Conservation (phyloP, 1,140 invertebrate species). For the Caenorhabditis elegans region DNA sequence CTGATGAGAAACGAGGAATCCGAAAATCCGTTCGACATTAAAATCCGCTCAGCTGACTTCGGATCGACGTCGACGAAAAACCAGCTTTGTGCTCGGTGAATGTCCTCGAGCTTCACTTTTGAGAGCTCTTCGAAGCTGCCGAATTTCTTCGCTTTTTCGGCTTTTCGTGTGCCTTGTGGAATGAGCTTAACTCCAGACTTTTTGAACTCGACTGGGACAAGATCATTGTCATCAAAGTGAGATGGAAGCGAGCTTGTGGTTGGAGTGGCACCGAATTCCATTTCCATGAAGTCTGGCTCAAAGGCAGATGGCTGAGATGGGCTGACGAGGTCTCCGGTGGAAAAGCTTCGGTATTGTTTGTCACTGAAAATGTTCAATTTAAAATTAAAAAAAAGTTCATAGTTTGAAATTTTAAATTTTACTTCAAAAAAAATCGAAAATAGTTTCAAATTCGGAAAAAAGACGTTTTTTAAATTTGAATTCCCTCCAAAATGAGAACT, state of each 20-base stretch:
- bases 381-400: too few species aligned
- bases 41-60: background rate
- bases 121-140: background rate
- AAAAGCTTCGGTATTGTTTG: conserved; percentile 10
- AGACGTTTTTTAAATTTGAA: too few species aligned
- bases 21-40: background rate
- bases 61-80: background rate
- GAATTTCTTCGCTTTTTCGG: background rate
- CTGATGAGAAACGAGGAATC: background rate
- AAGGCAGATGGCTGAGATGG: background rate
- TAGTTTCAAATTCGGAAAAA: too few species aligned
- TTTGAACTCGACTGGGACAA: background rate
- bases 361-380: conserved; percentile 12
- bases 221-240: conserved; percentile 6
- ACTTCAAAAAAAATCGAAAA: too few species aligned
- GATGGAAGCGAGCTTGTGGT: background rate
- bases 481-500: too few species aligned
- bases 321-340: background rate
- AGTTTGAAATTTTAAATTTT: too few species aligned
- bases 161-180: background rate
- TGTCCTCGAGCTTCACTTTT: background rate
- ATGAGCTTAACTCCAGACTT: background rate
- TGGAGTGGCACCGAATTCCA: background rate
- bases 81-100: background rate
- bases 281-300: conserved; percentile 9